Conservation (phyloP, 2,113 vertebrate genomes). For the Mustelus asterias region DNA sequence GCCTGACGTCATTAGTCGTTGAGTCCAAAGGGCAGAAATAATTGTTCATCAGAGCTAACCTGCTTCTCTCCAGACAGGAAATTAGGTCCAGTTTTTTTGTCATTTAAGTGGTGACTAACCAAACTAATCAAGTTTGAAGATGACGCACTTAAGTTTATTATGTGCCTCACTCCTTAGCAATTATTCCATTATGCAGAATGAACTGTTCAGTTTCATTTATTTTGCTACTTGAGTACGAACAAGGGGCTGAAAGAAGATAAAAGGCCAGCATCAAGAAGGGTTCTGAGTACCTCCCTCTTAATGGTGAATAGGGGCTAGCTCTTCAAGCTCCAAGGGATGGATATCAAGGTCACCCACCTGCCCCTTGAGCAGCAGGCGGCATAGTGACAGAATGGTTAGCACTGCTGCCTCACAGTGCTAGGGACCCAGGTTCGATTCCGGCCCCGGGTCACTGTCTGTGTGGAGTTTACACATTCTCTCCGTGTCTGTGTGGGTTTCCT, state of each 20-base stretch:
- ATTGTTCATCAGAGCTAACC: neutral
- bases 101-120: constrained; percentile 1
- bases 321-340: neutral
- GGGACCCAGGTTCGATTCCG: too few relatives aligned
- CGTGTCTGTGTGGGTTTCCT: too few relatives aligned
- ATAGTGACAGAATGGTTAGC: too few relatives aligned
- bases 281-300: neutral
- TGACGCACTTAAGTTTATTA: neutral
- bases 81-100: neutral
- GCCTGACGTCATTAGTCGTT: neutral
- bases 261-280: neutral
- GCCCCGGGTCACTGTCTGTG: too few relatives aligned
- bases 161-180: neutral
- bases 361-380: neutral
- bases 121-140: neutral
- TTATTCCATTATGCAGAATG: neutral
- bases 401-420: too few relatives aligned
- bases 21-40: neutral
- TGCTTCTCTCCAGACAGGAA: neutral
- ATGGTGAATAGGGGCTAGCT: neutral
- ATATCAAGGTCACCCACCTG: neutral
- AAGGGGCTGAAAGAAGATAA: neutral
- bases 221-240: too few relatives aligned
- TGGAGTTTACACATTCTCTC: too few relatives aligned
- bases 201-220: neutral